Evolutionary conservation across 2,888 invertebrate species (phyloP).

Genomic region (Apotomis capreana): DNA sequence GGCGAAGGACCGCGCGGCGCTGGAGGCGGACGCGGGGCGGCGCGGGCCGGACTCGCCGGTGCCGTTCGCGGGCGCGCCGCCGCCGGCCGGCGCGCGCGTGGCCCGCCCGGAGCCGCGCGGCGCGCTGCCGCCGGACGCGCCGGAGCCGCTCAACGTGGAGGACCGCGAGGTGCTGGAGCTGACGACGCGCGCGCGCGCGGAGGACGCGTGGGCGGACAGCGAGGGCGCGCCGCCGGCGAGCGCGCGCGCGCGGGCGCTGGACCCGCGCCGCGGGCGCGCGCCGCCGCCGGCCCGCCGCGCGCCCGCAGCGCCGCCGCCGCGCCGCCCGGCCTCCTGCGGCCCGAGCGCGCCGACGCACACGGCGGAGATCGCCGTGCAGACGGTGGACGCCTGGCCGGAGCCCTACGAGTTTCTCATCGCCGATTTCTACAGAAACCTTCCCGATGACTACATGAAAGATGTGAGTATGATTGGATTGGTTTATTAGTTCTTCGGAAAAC

Average conservation of each 20-base stretch:
- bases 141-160: slow-evolving; percentile 64
- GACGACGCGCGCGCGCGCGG: slow-evolving; percentile 51
- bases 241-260: slow-evolving; percentile 40
- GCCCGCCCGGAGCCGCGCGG: slow-evolving; percentile 58
- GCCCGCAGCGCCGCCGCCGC: slow-evolving; percentile 41
- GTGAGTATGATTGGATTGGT: slow-evolving; percentile 46
- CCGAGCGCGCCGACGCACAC: background rate
- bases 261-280: slow-evolving; percentile 44
- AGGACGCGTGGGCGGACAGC: slow-evolving; percentile 49
- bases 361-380: slow-evolving; percentile 79
- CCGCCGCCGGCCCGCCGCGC: slow-evolving; percentile 42
- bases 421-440: slow-evolving; percentile 82
- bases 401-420: slow-evolving; percentile 90
- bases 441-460: slow-evolving; percentile 60
- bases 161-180: slow-evolving; percentile 71
- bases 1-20: slow-evolving; percentile 74
- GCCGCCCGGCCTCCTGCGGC: slow-evolving; percentile 35
- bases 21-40: slow-evolving; percentile 51
- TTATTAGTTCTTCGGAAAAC: background rate
- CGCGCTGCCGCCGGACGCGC: slow-evolving; percentile 25
- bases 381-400: slow-evolving; percentile 87
- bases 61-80: slow-evolving; percentile 68
- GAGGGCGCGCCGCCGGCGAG: slow-evolving; percentile 49
- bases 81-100: slow-evolving; percentile 61
- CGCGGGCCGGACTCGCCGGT: slow-evolving; percentile 71